Base-by-base conservation (phyloP, 1,140 invertebrate genomes). In the Nasonia longicornis region DNA sequence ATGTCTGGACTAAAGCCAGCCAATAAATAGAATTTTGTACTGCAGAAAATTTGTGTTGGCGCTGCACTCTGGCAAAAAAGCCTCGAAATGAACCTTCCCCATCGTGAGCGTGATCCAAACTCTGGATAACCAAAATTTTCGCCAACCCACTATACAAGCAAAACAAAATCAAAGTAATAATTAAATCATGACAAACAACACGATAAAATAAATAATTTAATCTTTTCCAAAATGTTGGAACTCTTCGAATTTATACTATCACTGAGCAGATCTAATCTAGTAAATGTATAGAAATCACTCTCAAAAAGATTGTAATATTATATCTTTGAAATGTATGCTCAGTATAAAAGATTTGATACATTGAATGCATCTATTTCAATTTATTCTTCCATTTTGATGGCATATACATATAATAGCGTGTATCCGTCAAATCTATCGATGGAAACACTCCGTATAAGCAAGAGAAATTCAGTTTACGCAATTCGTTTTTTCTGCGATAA, bases 1-100 rank as follows among this genome's bases (percentile, higher is more conserved):
- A 83, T 83, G 42, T 83, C 77, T 20, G 74, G 84, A 87, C 91
- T 92, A 83, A 91, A 93, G 52, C 93, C 93, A 77, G 89, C 91
- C 0, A 94, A 77, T 11, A 93, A 85, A 85, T 94, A 94, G 0
- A 94, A 83, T 12, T 92, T 90, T 80, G 93, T 93, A 35, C 90
- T 92, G 85, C 94, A 95, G 12, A 94, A 84, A 8, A 91, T 86
- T 67, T 92, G 90, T 3, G 87, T 89, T 1, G 89, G 82, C 0
- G 88, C 86, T 67, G 90, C 88, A 70, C 91, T 91, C n/a, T 88
- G 90, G 78, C 94, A 94, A 3, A 93, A 80, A 10, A 89, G 80
- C 77, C 84, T 86, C 0, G 86, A 85, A 0, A 89, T 83, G 38
- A 89, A 87, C 83, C 85, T 87, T 29, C 84, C 85, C 88, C 88